Percentiles rank a stretch among this genome's conserved stretches.
Evolutionary conservation across 2,888 invertebrate genomes (phyloP).

Genomic region (Hecatera dysodea): DNA sequence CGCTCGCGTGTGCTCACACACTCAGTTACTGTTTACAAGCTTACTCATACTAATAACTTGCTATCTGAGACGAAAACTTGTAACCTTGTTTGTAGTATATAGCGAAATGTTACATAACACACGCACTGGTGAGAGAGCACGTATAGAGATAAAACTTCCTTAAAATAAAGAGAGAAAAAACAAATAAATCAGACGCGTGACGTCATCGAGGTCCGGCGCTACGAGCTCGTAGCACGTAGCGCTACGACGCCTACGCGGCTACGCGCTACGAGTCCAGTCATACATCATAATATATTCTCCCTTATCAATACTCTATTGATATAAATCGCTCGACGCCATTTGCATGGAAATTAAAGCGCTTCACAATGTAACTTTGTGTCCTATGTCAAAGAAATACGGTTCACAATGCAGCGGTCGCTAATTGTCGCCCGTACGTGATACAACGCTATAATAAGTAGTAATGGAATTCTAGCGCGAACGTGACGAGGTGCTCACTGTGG

Average conservation of each 20-base stretch:
- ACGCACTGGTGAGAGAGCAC: background rate
- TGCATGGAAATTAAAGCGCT: constrained; percentile 50
- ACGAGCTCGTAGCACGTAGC: constrained; percentile 54
- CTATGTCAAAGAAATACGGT: constrained; percentile 29
- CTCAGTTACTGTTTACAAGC: constrained; percentile 3
- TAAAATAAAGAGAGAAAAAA: background rate
- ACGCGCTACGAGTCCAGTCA: constrained; percentile 37
- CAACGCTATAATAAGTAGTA: constrained; percentile 40
- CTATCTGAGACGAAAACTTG: constrained; percentile 1
- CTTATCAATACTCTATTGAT: constrained; percentile 65
- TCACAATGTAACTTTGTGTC: constrained; percentile 3
- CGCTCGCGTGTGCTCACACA: background rate
- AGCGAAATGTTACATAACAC: background rate
- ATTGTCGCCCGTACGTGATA: constrained; percentile 38
- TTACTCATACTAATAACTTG: constrained; percentile 3
- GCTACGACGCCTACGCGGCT: constrained; percentile 56
- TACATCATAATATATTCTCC: constrained; percentile 56
- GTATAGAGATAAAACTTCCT: background rate
- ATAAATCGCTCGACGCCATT: constrained; percentile 56
- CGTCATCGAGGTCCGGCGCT: constrained; percentile 28
- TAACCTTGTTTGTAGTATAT: background rate
- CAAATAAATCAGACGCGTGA: constrained; percentile 25
- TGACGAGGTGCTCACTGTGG: constrained; percentile 17
- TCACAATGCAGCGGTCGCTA: constrained; percentile 1
- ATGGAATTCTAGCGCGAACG: constrained; percentile 37